Evolutionary conservation across 2,888 invertebrate genomes (phyloP).

Genomic region (Drosophila meridiana): DNA sequence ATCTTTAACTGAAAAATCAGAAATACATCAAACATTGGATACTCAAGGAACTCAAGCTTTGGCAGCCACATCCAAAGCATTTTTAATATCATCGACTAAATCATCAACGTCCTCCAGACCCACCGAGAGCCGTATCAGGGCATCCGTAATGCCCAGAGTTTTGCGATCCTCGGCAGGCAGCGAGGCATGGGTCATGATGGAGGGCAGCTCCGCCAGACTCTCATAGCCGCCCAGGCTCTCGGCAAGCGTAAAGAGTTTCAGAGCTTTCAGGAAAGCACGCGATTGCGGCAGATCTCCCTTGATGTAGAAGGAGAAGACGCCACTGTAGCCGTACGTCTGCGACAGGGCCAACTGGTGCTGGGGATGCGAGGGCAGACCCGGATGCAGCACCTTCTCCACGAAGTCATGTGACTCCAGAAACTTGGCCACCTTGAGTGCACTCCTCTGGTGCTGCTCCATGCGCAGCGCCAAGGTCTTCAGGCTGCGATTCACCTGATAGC

Average conservation of each 20-base stretch:
- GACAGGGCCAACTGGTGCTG: constrained; percentile 91
- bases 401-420: constrained; percentile 92
- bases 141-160: constrained; percentile 92
- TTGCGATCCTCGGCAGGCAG: constrained; percentile 91
- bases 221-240: constrained; percentile 98
- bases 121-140: constrained; percentile 94
- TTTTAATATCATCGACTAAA: constrained; percentile 92
- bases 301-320: constrained; percentile 95
- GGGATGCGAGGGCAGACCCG: constrained; percentile 94
- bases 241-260: constrained; percentile 94
- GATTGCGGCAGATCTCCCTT: constrained; percentile 91
- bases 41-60: constrained; percentile 39
- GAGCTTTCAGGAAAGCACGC: constrained; percentile 89
- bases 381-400: constrained; percentile 93
- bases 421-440: constrained; percentile 91
- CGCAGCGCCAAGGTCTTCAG: constrained; percentile 96
- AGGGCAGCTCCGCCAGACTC: constrained; percentile 97
- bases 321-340: constrained; percentile 95
- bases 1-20: background rate
- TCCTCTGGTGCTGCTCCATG: constrained; percentile 95
- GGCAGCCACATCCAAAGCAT: constrained; percentile 89
- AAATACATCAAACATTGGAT: too few species aligned
- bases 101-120: constrained; percentile 95
- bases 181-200: constrained; percentile 97
- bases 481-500: constrained; percentile 95